phyloP scores from a whole-genome alignment of 2,888 invertebrate genomes.

The Melanostoma mellinum region DNA sequence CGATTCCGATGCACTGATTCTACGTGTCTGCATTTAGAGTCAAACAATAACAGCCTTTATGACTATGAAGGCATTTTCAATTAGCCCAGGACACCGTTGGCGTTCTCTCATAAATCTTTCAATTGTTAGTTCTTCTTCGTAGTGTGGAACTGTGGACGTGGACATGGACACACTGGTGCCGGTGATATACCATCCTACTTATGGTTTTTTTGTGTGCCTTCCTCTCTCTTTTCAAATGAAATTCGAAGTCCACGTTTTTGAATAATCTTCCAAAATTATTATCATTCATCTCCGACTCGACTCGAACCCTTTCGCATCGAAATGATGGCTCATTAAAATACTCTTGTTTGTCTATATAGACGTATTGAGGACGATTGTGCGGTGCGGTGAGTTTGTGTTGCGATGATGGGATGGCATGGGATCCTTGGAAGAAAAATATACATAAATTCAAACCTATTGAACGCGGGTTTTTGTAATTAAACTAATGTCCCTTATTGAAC shows the following conservation, averaged over 20 bases:
- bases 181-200: not conserved
- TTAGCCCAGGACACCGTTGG: conserved; percentile 26
- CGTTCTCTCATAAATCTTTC: conserved; percentile 54
- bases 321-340: conserved; percentile 56
- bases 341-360: conserved; percentile 25
- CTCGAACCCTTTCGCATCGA: not conserved
- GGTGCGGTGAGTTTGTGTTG: conserved; percentile 23
- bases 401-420: not conserved
- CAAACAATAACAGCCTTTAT: conserved; percentile 14
- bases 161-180: conserved; percentile 21
- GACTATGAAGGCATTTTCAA: conserved; percentile 31
- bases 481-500: conserved; percentile 72
- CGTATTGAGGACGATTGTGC: not conserved
- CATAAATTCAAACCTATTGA: conserved; percentile 65
- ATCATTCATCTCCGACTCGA: not conserved
- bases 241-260: not conserved
- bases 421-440: conserved; percentile 27
- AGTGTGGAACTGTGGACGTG: conserved; percentile 18
- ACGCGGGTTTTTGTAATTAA: conserved; percentile 72
- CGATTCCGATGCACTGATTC: conserved; percentile 8
- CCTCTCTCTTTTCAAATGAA: not conserved
- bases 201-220: not conserved
- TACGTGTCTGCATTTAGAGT: not conserved
- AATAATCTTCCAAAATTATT: conserved; percentile 37
- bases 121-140: conserved; percentile 34